A percentile compares a stretch with the other conserved stretches of the same genome.
phyloP scores from a whole-genome alignment of 2,113 vertebrate genomes.

The Todiramphus saurophagus region DNA sequence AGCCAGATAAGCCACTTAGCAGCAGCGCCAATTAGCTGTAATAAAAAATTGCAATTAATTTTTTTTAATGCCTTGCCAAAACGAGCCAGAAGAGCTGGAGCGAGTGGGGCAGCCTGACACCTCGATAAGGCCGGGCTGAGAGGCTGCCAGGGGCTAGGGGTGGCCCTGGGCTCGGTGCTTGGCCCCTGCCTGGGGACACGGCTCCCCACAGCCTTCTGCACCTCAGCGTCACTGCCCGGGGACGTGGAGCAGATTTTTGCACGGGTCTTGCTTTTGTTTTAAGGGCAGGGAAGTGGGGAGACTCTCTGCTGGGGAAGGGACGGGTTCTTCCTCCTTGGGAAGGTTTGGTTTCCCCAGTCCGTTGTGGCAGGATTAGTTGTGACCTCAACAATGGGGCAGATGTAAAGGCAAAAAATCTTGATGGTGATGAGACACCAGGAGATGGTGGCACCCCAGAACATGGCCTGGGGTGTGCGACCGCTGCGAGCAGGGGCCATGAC shows the following conservation, averaged over 20 bases:
- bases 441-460: neutral
- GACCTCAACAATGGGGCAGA: neutral
- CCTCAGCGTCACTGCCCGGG: neutral
- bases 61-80: slow-evolving; percentile 28
- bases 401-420: neutral
- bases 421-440: neutral
- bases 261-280: neutral
- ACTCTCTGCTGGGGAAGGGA: neutral
- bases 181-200: neutral
- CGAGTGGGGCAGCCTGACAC: neutral
- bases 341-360: neutral
- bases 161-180: neutral
- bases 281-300: neutral
- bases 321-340: neutral
- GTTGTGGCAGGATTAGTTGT: neutral
- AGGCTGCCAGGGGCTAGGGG: neutral
- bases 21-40: neutral
- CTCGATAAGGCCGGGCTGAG: too few species aligned
- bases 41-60: slow-evolving; percentile 28
- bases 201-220: neutral
- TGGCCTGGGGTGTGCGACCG: neutral
- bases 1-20: slow-evolving; percentile 21
- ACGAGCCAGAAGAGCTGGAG: neutral
- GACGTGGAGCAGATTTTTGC: neutral
- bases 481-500: fast-evolving